Base-by-base conservation (phyloP, 2,888 invertebrate genomes). In the Drosophila gaucha region DNA sequence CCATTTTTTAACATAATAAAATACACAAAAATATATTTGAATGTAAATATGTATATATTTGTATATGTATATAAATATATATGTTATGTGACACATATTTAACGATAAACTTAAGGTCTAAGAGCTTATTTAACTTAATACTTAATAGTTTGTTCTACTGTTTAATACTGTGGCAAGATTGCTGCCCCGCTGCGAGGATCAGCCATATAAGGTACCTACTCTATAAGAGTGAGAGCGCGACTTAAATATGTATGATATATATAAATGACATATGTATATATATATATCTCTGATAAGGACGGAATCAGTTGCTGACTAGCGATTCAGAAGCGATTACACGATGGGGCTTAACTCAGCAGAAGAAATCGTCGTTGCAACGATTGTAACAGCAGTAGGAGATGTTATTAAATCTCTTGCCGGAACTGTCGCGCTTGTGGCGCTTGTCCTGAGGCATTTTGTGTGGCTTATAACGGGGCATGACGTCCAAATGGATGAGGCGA, bases 371-470 rank as follows among this genome's bases (percentile, higher is more conserved):
- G 20, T 90, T 84, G 74, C 91, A 91, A 24, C 74, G 63, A 62
- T 90, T 79, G 49, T 59, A 87, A 60, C 91, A 91, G 35, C 91
- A 91, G 50, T 91, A 91, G 8, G 89, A 86, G 12, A 91, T 85
- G 43, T 88, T 83, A 56, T 88, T 85, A 51, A 78, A 79, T 12
- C 65, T 65, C n/a, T 63, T 69, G 43, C 59, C 55, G 14, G 83
- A 67, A 12, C 78, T 78, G 18, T 90, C 89, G 2, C 91, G 90
- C 66, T 88, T 90, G 59, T 67, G 83, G 38, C 91, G 89, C 47
- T 77, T 80, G 3, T 83, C 83, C 16, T 71, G 75, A 30, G 85
- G 73, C 28, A 78, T 58, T 33, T 90, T 90, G 30, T 79, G 84
- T 8, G 86, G 70, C 73, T 91, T 90, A 56, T 91, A 91, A 36